Evolutionary conservation across 2,113 vertebrate genomes (phyloP).

Genomic region (Oplegnathus fasciatus): DNA sequence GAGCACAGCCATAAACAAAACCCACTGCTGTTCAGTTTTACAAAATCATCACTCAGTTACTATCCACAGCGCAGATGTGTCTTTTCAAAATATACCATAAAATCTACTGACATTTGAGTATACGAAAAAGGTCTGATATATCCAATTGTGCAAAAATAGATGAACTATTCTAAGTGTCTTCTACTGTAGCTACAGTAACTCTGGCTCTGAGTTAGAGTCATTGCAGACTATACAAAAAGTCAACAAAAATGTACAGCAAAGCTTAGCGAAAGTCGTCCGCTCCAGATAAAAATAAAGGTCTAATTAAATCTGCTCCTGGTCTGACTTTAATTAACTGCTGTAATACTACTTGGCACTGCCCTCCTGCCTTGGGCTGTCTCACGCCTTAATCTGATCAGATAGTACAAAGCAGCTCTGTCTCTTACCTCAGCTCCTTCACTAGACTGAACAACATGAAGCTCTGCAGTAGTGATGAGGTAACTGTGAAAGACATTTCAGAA

Average conservation of each 20-base stretch:
- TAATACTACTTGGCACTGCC: constrained; percentile 52
- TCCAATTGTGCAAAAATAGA: not conserved
- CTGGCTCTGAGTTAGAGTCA: not conserved
- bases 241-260: not conserved
- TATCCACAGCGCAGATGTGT: not conserved
- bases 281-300: constrained; percentile 33
- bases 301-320: constrained; percentile 48
- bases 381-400: constrained; percentile 56
- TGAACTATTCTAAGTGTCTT: not conserved
- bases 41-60: not conserved
- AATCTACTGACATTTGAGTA: not conserved
- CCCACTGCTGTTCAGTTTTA: constrained; percentile 4
- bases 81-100: not conserved
- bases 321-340: constrained; percentile 61
- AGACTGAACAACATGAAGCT: constrained; percentile 16
- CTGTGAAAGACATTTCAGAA: constrained; percentile 30
- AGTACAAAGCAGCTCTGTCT: constrained; percentile 51
- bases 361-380: constrained; percentile 50
- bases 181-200: not conserved
- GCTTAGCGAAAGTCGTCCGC: not conserved
- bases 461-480: constrained; percentile 23
- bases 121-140: not conserved
- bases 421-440: constrained; percentile 34
- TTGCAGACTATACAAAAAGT: not conserved
- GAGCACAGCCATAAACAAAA: not conserved